Evolutionary conservation across 2,797 vertebrate genomes (phyloP), one percentile per base, ranked within the genome.

Genomic region (Lagocephalus sceleratus): DNA sequence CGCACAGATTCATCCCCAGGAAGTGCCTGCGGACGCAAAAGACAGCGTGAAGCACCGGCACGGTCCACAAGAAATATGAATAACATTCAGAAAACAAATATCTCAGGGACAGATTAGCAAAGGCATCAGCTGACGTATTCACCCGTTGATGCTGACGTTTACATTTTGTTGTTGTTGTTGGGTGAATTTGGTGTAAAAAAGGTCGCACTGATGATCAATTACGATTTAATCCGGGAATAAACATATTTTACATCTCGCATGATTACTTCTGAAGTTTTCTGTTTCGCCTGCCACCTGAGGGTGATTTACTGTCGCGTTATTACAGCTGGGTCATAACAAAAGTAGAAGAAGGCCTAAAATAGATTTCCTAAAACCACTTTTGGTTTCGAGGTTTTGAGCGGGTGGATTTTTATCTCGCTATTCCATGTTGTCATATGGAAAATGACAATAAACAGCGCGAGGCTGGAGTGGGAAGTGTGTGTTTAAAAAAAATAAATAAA

Each of bases 11-110:
- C 21, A 57, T 64, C 38, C 92, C 91, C 10, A 82, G 67, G 35
- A 96, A 91, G 22, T 94, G 87, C 68, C 94, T 96, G 79, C 0
- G 14, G 21, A 73, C 26, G 60, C 23, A 67, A 45, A 60, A 49
- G 39, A 19, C 62, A 51, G 23, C 48, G 6, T 8, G 7, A 7
- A 5, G 42, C 7, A 6, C 14, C 5, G 9, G 2, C 35, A 49
- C 7, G 11, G 16, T 14, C 45, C 29, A 44, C 16, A 40, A 40
- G n/a, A 40, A 15, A 40, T 6, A n/a, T 17, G 6, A 40, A n/a
- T 17, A 40, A 40, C 12, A 2, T 14, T 14, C 5, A 39, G 1
- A 39, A 39, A 39, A 39, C 38, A 15, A 39, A 25, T 25, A 6
- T 6, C 26, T 10, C 26, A 29, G 26, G 11, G 26, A 29, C 26